Evolutionary conservation across 1,140 invertebrate genomes (phyloP).

Genomic region (Pogonus chalceus): DNA sequence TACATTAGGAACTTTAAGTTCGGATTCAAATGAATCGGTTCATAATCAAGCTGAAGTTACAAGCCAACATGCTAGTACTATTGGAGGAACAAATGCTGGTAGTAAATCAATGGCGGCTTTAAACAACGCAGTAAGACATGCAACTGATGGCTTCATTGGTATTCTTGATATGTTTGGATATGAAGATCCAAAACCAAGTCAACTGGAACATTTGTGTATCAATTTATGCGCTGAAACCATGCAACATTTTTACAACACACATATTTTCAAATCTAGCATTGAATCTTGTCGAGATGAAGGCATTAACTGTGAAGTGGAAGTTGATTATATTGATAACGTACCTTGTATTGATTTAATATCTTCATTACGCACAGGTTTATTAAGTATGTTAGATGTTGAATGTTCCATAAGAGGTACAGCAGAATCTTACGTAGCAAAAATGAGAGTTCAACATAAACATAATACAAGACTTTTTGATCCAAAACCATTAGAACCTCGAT

Average conservation of each 20-base stretch:
- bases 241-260: slow-evolving; percentile 96
- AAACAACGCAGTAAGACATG: slow-evolving; percentile 84
- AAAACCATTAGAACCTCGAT: slow-evolving; percentile 63
- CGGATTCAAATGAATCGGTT: slow-evolving; percentile 84
- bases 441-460: slow-evolving; percentile 73
- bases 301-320: slow-evolving; percentile 80
- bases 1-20: slow-evolving; percentile 77
- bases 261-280: slow-evolving; percentile 89
- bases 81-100: slow-evolving; percentile 60
- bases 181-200: slow-evolving; percentile 81
- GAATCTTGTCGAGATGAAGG: slow-evolving; percentile 91
- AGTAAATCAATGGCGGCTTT: slow-evolving; percentile 85
- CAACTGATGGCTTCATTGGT: slow-evolving; percentile 90
- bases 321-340: slow-evolving; percentile 92
- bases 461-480: slow-evolving; percentile 65
- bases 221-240: slow-evolving; percentile 94
- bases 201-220: slow-evolving; percentile 87
- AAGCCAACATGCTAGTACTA: slow-evolving; percentile 78
- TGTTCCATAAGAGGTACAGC: slow-evolving; percentile 77
- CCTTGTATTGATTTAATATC: slow-evolving; percentile 93
- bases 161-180: slow-evolving; percentile 95
- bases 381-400: slow-evolving; percentile 89
- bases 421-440: slow-evolving; percentile 79
- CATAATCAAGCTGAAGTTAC: slow-evolving; percentile 77
- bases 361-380: slow-evolving; percentile 77